Evolutionary conservation across 2,797 vertebrate genomes (phyloP), one percentile per base, ranked within the genome.

Genomic region (Bovichtus diacanthus): DNA sequence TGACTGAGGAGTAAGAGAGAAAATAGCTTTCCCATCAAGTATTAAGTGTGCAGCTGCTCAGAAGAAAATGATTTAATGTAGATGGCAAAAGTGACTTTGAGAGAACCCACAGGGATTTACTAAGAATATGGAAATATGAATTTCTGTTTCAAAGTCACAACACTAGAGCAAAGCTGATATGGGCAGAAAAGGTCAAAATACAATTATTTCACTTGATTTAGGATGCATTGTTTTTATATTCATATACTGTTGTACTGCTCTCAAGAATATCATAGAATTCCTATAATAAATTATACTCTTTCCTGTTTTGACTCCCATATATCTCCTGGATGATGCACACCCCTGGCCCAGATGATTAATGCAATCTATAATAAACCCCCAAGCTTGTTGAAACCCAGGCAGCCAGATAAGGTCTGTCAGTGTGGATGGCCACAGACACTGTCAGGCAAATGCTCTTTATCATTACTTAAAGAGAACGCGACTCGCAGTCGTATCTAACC

Each of bases 71-170:
- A 79, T 83, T 88, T 86, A 76, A 88, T 82, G 80, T 87, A 85
- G 84, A 88, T 74, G 74, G 79, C 59, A 83, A 67, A 80, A 82
- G 77, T 81, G 78, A 88, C 86, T 87, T 87, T 85, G 66, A 84
- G 76, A 75, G 58, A 69, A 83, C 68, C 84, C 53, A 75, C 29
- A 10, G 87, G 82, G 81, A 85, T 50, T 65, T 62, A 61, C 21
- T n/a, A 29, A 70, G 56, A 63, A 62, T 67, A 61, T 49, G 44
- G 70, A 82, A 85, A 82, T 74, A 53, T 38, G 62, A 82, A 71
- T 81, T 53, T 10, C 15, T 27, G 11, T 62, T 83, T 82, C 67
- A 86, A 84, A 87, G 76, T 70, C 80, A 65, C 50, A 80, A 67
- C 68, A 71, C 46, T 4, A 21, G 49, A 87, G 59, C 34, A 27